These are phyloP conservation scores for Stomorhina lunata DNA, from an alignment of 2,888 invertebrate genomes.

Conservation along the genomic window DNA sequence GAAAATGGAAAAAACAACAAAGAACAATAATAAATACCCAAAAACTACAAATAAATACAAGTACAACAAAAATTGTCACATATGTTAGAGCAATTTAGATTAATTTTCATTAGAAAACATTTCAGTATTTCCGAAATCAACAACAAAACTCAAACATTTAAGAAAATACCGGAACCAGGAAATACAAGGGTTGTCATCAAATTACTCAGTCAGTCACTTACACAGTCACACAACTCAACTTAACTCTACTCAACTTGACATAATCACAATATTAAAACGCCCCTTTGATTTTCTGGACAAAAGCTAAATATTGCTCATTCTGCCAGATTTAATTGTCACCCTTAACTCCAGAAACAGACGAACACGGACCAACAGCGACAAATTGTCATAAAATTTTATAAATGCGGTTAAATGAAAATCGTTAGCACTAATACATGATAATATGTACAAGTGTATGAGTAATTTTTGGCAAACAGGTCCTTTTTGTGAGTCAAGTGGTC, in stretches of 20 bases:
- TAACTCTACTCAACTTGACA: slow-evolving; percentile 38
- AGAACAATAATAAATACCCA: slow-evolving; percentile 47
- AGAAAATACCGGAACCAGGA: neutral
- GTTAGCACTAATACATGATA: neutral
- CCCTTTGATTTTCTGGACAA: slow-evolving; percentile 56
- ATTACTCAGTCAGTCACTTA: slow-evolving; percentile 5
- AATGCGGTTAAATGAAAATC: slow-evolving; percentile 67
- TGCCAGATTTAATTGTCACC: slow-evolving; percentile 46
- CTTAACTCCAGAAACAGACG: slow-evolving; percentile 22
- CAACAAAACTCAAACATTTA: slow-evolving; percentile 11
- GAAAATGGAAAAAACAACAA: neutral
- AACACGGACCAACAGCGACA: too few species aligned
- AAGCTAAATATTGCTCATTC: slow-evolving; percentile 32
- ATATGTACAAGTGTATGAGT: too few species aligned
- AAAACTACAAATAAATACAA: slow-evolving; percentile 49
- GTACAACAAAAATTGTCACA: slow-evolving; percentile 68
- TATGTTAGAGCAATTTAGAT: slow-evolving; percentile 72
- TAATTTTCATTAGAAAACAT: slow-evolving; percentile 67
- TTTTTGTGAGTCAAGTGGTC: too few species aligned
- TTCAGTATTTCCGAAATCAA: slow-evolving; percentile 30
- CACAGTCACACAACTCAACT: slow-evolving; percentile 23
- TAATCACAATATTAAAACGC: slow-evolving; percentile 60
- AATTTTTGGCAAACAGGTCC: too few species aligned
- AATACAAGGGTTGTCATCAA: slow-evolving; percentile 54
- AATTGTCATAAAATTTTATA: slow-evolving; percentile 59